Evolutionary conservation across 2,888 invertebrate genomes (phyloP).

Genomic region (Crioceris asparagi): DNA sequence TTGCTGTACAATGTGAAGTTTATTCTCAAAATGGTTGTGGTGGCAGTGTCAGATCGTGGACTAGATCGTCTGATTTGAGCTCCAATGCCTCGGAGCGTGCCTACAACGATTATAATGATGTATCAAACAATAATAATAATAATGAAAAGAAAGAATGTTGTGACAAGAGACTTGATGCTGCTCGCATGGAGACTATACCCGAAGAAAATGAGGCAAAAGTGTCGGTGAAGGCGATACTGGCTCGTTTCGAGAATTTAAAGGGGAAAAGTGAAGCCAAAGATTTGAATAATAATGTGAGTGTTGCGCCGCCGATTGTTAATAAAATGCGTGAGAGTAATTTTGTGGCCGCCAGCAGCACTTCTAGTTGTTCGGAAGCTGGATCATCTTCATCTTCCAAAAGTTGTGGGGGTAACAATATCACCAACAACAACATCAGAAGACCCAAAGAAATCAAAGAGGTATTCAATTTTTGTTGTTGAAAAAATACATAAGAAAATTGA

Average conservation of each 20-base stretch:
- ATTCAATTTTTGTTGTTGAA: too few relatives aligned
- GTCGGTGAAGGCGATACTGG: slow-evolving; percentile 72
- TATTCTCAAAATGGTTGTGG: slow-evolving; percentile 32
- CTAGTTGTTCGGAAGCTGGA: slow-evolving; percentile 1
- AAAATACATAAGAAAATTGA: too few relatives aligned
- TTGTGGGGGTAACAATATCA: background rate
- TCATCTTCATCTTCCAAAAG: background rate
- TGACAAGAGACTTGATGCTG: slow-evolving; percentile 18
- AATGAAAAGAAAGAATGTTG: slow-evolving; percentile 19
- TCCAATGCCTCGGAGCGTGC: slow-evolving; percentile 26
- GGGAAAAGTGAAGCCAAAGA: slow-evolving; percentile 29
- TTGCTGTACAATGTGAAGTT: slow-evolving; percentile 35
- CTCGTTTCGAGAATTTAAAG: slow-evolving; percentile 56
- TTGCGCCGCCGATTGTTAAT: background rate
- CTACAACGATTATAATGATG: slow-evolving; percentile 26
- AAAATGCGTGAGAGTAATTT: background rate
- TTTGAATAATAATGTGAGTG: slow-evolving; percentile 13
- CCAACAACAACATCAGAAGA: too few relatives aligned
- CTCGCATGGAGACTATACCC: slow-evolving; percentile 68
- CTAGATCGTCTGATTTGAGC: slow-evolving; percentile 22
- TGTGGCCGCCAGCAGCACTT: background rate
- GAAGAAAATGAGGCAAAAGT: slow-evolving; percentile 76
- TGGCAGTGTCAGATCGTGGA: slow-evolving; percentile 29
- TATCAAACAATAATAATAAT: slow-evolving; percentile 15
- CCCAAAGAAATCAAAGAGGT: too few relatives aligned